Percentiles rank a stretch among this genome's conserved stretches.
Conservation (phyloP, 2,113 vertebrate genomes). For the Bubalus kerabau region DNA sequence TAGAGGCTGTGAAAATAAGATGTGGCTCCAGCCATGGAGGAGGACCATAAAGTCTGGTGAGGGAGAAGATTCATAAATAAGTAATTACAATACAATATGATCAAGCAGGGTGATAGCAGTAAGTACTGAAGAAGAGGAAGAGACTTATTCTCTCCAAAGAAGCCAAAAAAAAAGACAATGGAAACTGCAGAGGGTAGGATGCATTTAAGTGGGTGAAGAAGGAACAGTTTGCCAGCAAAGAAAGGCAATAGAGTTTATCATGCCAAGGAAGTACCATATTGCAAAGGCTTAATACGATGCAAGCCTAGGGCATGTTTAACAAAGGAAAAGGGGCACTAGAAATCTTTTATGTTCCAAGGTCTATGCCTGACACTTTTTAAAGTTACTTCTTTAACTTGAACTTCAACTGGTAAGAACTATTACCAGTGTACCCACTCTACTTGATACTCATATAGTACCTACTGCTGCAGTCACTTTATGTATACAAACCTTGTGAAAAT, state of each 20-base stretch:
- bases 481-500: not conserved
- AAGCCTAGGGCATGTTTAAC: not conserved
- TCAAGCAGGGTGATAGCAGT: not conserved
- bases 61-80: not conserved
- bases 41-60: not conserved
- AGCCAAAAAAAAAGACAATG: not conserved
- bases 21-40: not conserved
- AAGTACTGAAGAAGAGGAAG: not conserved
- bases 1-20: slow-evolving; percentile 29
- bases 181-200: not conserved
- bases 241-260: not conserved
- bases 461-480: not conserved
- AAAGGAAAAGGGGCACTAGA: not conserved
- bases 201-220: not conserved
- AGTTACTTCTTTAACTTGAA: not conserved
- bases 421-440: not conserved
- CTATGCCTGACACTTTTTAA: not conserved
- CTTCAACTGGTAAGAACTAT: not conserved
- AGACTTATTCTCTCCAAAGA: slow-evolving; percentile 7
- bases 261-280: not conserved
- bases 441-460: not conserved
- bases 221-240: not conserved
- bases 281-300: not conserved
- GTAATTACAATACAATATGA: not conserved
- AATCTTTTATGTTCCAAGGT: not conserved